These are phyloP conservation scores for Austrolebias charrua DNA, from an alignment of 2,797 vertebrate species.

Conservation along the genomic window DNA sequence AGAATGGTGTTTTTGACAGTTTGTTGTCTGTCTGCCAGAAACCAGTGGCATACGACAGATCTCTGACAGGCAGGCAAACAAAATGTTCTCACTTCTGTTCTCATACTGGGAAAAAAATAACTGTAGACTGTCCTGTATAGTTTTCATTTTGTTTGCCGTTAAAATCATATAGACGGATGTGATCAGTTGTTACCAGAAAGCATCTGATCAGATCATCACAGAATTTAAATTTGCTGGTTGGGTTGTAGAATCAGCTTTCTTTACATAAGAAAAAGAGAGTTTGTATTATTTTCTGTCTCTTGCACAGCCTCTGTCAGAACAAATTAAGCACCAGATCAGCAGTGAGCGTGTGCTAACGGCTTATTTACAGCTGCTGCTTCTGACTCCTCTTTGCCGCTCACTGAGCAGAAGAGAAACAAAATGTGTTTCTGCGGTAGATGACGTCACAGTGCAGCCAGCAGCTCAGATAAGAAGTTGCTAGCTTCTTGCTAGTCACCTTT, in stretches of 20 bases:
- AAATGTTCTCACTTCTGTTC: too few relatives aligned
- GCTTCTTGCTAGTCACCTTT: neutral
- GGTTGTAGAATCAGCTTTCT: neutral
- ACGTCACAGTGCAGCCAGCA: constrained; percentile 1
- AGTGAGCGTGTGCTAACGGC: neutral
- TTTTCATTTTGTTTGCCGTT: too few relatives aligned
- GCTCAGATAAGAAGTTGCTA: neutral
- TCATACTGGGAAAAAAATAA: too few relatives aligned
- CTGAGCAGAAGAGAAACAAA: constrained; percentile 2
- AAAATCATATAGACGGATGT: too few relatives aligned
- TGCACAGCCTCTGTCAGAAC: neutral
- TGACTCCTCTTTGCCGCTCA: constrained; percentile 6
- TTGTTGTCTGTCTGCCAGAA: too few relatives aligned
- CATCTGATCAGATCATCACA: too few relatives aligned
- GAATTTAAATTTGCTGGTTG: neutral
- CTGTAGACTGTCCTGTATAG: too few relatives aligned
- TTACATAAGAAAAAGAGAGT: neutral
- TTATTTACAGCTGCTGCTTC: constrained; percentile 3
- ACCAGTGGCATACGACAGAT: too few relatives aligned
- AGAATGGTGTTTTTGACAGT: too few relatives aligned
- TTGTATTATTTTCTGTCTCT: neutral
- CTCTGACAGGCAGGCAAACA: too few relatives aligned
- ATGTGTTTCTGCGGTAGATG: neutral
- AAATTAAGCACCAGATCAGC: neutral
- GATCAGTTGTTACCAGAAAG: too few relatives aligned